A percentile compares a stretch with the other conserved stretches of the same genome.
These are phyloP conservation scores for Musca domestica DNA, from an alignment of 1,140 invertebrate species.

Conservation along the genomic window DNA sequence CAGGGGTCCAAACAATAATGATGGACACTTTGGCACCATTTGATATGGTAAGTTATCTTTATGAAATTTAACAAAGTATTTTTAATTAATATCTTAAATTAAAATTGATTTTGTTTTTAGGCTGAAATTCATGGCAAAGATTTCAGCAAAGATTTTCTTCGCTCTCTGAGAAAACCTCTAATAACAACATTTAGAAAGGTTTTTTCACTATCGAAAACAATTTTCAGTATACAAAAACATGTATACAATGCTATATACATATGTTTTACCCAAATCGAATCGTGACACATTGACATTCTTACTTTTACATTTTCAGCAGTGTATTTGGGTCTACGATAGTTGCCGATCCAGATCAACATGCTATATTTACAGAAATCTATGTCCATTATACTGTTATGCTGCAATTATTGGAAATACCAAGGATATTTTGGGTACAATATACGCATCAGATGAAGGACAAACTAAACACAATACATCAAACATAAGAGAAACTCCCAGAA, in stretches of 20 bases:
- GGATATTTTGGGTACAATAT: conserved; percentile 63
- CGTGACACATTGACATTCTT: conserved; percentile 84
- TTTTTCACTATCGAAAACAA: conserved; percentile 68
- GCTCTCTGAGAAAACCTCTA: conserved; percentile 77
- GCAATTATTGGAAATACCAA: conserved; percentile 63
- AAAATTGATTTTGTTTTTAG: no score
- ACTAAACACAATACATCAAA: conserved; percentile 25
- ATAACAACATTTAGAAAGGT: conserved; percentile 74
- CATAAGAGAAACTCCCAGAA: conserved; percentile 41
- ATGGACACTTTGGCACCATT: no score
- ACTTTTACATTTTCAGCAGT: conserved; percentile 77
- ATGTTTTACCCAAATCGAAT: conserved; percentile 77
- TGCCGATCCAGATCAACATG: conserved; percentile 63
- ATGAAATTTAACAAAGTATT: no score
- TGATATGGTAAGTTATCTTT: no score
- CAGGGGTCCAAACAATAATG: no score
- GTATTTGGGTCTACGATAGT: conserved; percentile 84
- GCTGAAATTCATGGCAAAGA: no score
- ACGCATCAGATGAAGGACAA: conserved; percentile 30
- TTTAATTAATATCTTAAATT: no score
- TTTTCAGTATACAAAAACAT: conserved; percentile 52
- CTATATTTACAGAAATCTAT: conserved; percentile 59
- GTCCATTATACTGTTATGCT: conserved; percentile 67
- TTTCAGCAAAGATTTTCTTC: conserved; percentile 83
- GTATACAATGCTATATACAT: conserved; percentile 70